A percentile compares a stretch with the other conserved stretches of the same genome.
Conservation (phyloP, 92 coral and sea anemone species). For the Porites rus region DNA sequence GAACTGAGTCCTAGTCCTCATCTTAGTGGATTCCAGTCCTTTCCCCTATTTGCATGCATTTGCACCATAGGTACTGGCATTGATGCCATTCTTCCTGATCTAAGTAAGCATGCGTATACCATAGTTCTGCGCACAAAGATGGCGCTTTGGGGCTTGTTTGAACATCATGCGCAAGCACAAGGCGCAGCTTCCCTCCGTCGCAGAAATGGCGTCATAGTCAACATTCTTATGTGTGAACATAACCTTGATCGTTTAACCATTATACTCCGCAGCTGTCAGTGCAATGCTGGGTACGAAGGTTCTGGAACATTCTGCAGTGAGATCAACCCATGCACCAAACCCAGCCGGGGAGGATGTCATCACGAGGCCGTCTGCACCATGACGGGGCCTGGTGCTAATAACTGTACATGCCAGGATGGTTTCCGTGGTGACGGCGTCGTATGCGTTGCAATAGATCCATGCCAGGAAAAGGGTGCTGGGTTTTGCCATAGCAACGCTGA, state of each 20-base stretch:
- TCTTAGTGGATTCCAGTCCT: too few species aligned
- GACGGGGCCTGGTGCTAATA: conserved; percentile 86
- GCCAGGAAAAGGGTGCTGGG: conserved; percentile 59
- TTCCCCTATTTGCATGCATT: too few species aligned
- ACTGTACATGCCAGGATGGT: conserved; percentile 84
- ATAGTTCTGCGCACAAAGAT: too few species aligned
- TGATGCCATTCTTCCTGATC: too few species aligned
- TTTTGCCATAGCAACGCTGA: conserved; percentile 86
- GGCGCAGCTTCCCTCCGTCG: too few species aligned
- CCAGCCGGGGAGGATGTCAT: conserved; percentile 87
- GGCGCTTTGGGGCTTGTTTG: too few species aligned
- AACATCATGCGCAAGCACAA: too few species aligned
- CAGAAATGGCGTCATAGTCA: too few species aligned
- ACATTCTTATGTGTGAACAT: too few species aligned
- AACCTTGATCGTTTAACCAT: neutral
- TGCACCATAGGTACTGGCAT: too few species aligned
- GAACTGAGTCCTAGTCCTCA: too few species aligned
- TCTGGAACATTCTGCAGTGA: conserved; percentile 76
- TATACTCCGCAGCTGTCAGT: conserved; percentile 69
- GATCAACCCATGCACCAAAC: conserved; percentile 83
- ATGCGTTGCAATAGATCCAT: conserved; percentile 83
- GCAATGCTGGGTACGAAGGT: conserved; percentile 84
- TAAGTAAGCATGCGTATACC: too few species aligned
- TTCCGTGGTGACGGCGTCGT: conserved; percentile 87
- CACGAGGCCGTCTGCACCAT: conserved; percentile 84